These are phyloP conservation scores for Drosophila aldrichi DNA, from an alignment of 2,888 invertebrate genomes.

Conservation along the genomic window DNA sequence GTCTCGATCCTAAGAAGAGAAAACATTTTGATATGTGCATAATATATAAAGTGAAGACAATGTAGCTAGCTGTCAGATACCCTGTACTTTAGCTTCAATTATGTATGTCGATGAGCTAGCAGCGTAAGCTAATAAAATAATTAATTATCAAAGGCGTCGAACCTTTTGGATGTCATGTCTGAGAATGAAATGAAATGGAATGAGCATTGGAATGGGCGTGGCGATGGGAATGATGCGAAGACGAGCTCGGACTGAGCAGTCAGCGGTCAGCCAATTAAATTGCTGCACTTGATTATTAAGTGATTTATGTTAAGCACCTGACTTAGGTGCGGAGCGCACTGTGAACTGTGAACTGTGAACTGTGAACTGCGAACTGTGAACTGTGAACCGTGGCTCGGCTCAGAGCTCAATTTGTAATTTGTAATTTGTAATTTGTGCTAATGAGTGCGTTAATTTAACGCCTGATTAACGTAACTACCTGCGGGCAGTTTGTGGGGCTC, in stretches of 20 bases:
- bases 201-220: not conserved
- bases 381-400: conserved; percentile 8
- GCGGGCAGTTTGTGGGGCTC: conserved; percentile 45
- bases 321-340: conserved; percentile 44
- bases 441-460: conserved; percentile 79
- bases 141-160: conserved; percentile 54
- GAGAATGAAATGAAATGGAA: conserved; percentile 20
- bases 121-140: conserved; percentile 61
- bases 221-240: not conserved
- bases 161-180: conserved; percentile 1
- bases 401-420: conserved; percentile 72
- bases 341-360: conserved; percentile 11
- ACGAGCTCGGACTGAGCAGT: not conserved
- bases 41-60: not conserved
- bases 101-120: not conserved
- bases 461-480: conserved; percentile 67
- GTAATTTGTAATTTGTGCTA: conserved; percentile 78
- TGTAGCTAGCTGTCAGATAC: not conserved
- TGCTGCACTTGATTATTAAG: conserved; percentile 77
- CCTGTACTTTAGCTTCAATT: not conserved
- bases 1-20: too few species aligned
- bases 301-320: conserved; percentile 78
- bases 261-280: conserved; percentile 65
- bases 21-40: not conserved
- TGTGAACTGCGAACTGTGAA: not conserved